These are phyloP conservation scores for Anniella stebbinsi DNA, from an alignment of 2,797 vertebrate species.

Conservation along the genomic window DNA sequence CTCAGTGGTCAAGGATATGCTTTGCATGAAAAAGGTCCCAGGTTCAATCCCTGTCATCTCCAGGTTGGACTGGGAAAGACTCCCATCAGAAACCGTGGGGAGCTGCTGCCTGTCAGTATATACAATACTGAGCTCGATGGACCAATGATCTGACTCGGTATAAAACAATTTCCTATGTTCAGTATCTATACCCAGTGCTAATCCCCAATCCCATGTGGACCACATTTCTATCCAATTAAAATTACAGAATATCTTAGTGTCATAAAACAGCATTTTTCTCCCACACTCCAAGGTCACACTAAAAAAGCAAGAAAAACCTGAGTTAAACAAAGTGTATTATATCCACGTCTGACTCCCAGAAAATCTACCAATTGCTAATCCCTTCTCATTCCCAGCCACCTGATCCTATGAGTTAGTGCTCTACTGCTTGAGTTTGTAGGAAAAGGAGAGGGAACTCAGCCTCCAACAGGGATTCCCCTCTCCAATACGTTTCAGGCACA, in stretches of 20 bases:
- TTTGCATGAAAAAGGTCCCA: no score
- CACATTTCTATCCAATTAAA: no score
- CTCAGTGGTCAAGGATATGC: no score
- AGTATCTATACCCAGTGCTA: neutral
- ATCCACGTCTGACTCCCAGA: neutral
- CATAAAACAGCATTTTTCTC: neutral
- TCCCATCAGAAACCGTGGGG: neutral
- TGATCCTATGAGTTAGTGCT: neutral
- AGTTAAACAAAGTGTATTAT: neutral
- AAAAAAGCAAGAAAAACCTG: neutral
- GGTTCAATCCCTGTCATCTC: no score
- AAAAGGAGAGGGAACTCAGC: no score
- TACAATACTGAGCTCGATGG: no score
- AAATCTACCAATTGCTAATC: neutral
- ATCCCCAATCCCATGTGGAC: no score
- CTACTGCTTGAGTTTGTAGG: neutral
- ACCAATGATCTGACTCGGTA: no score
- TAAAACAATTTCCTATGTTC: no score
- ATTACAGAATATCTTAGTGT: neutral
- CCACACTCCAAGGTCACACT: neutral
- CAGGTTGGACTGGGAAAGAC: neutral
- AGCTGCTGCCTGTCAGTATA: no score
- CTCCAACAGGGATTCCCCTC: neutral
- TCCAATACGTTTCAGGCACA: neutral
- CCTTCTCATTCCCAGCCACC: neutral